Percentiles rank a stretch among this genome's conserved stretches.
These are phyloP conservation scores for Catostylus mosaicus DNA, from an alignment of 30 jellyfish, hydroid and myxozoan genomes.

Conservation along the genomic window DNA sequence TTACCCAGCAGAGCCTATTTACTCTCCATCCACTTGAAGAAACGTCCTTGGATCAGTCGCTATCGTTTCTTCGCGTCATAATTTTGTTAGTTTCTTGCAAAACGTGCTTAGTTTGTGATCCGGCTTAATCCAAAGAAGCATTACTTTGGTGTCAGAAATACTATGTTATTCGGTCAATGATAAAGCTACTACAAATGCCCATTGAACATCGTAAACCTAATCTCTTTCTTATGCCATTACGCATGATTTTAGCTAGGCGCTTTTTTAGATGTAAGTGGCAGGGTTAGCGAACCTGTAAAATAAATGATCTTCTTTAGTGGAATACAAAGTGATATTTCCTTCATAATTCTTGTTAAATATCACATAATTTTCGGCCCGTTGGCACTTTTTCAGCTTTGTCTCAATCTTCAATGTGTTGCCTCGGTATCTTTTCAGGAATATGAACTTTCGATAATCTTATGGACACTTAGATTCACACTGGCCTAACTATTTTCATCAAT, in stretches of 20 bases:
- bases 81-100: background rate
- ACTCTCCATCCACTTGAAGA: background rate
- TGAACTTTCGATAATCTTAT: background rate
- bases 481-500: no score
- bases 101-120: background rate
- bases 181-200: slow-evolving; percentile 13
- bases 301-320: no score
- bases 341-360: background rate
- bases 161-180: slow-evolving; percentile 36
- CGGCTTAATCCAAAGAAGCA: slow-evolving; percentile 22
- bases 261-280: background rate
- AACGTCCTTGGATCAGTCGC: background rate
- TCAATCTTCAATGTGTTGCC: background rate
- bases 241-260: slow-evolving; percentile 13
- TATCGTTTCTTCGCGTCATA: background rate
- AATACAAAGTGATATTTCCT: background rate
- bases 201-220: slow-evolving; percentile 17
- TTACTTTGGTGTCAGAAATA: background rate
- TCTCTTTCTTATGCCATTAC: slow-evolving; percentile 15
- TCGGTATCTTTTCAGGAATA: background rate
- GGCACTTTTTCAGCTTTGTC: slow-evolving; percentile 14
- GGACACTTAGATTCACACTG: no score
- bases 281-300: no score
- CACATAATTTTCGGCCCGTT: slow-evolving; percentile 4
- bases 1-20: background rate